Percentiles rank a stretch among this genome's conserved stretches.
Conservation (phyloP, 1,140 invertebrate genomes). For the Steinernema feltiae region DNA sequence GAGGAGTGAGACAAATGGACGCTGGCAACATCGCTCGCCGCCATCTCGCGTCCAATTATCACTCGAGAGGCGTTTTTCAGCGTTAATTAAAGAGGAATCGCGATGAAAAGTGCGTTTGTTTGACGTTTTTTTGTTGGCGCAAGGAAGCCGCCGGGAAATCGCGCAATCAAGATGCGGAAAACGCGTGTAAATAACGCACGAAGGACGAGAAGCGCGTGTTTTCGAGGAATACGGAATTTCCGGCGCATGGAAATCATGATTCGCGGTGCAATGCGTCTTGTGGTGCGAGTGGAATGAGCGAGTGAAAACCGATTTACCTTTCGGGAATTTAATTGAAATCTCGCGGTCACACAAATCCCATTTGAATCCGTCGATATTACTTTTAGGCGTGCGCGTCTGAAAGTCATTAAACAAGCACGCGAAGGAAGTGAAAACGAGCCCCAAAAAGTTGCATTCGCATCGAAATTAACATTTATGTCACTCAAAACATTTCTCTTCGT, state of each 20-base stretch:
- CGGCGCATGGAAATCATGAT: neutral
- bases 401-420: neutral
- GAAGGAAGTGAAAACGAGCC: neutral
- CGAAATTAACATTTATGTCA: slow-evolving; percentile 1
- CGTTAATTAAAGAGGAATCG: neutral
- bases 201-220: neutral
- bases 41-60: no score
- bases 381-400: neutral
- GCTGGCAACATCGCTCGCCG: no score
- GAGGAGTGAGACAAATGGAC: neutral
- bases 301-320: neutral
- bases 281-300: neutral
- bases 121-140: neutral
- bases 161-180: neutral
- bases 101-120: slow-evolving; percentile 4
- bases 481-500: neutral
- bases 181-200: neutral
- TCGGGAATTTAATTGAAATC: neutral
- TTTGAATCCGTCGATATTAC: neutral
- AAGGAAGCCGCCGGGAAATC: neutral
- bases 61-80: neutral
- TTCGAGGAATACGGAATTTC: neutral
- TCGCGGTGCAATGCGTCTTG: neutral
- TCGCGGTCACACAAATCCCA: neutral
- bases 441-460: neutral